These are phyloP conservation scores for Nemoura dubitans DNA, from an alignment of 2,888 invertebrate genomes.

Conservation along the genomic window DNA sequence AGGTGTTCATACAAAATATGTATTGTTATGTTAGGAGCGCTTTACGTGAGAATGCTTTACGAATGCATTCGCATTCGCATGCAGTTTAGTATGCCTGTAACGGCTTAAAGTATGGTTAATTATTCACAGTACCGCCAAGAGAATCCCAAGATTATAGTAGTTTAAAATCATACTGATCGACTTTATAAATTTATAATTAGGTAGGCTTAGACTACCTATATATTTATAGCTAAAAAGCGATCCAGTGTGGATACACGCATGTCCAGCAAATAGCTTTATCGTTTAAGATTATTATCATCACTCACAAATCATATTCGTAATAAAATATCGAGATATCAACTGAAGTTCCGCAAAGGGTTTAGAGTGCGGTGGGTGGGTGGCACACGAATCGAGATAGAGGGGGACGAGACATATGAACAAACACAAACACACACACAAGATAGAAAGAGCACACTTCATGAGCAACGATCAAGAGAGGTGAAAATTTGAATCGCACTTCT, in stretches of 20 bases:
- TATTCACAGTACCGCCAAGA: neutral
- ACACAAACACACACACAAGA: slow-evolving; percentile 8
- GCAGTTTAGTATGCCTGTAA: no score
- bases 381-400: slow-evolving; percentile 32
- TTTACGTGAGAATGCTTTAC: no score
- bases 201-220: no score
- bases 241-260: neutral
- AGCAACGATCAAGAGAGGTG: neutral
- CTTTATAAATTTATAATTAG: neutral
- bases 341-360: slow-evolving; percentile 38
- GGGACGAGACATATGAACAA: slow-evolving; percentile 35
- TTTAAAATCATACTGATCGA: neutral
- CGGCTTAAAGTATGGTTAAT: no score
- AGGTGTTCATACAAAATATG: no score
- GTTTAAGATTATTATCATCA: neutral
- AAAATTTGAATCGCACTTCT: neutral
- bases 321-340: slow-evolving; percentile 47
- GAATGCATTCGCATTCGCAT: no score
- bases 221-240: no score
- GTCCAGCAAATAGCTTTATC: neutral
- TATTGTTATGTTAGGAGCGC: no score
- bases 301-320: neutral
- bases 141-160: neutral
- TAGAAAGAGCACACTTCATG: neutral
- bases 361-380: slow-evolving; percentile 43